Evolutionary conservation across 2,113 vertebrate genomes (phyloP), one percentile per base, ranked within the genome.

Genomic region (Oxyruncus cristatus): DNA sequence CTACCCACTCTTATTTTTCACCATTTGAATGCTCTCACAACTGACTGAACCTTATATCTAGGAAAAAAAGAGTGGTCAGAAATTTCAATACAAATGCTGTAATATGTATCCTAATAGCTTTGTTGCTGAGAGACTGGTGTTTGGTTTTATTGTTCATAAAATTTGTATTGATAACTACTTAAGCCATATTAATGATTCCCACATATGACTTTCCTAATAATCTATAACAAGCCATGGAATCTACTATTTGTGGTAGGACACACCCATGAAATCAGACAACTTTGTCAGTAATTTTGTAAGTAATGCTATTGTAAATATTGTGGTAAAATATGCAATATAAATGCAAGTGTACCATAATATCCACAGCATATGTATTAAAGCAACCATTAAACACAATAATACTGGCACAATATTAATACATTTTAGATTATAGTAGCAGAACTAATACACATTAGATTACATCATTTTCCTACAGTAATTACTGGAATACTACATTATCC

Each of bases 381-480:
- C n/a, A 96, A 80, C 89, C 94, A 85, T 91, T 96, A 94, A 80
- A 88, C 39, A 62, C 52, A 88, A 82, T 17, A 44, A 39, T 58
- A 80, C 75, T 77, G 80, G 50, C 85, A 92, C 42, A 71, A 52
- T 47, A 80, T 65, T 85, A 93, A 95, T 84, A 84, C 49, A 73
- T 62, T 92, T 86, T 89, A 89, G 79, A 94, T 88, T 85, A 81
- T 49, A 93, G 77, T 65, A 95, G 92, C 67, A 94, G 84, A 97
- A 97, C 81, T 82, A 96, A 97, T 88, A 96, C 53, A 92, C 68
- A 77, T 96, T 95, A 93, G 59, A 49, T 91, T 85, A 84, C 81
- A 95, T 91, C 83, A 85, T 95, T 94, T 97, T 94, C 96, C 89
- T 91, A 87, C 47, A 95, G 87, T 95, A 97, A 97, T 96, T 96